Evolutionary conservation across 2,888 invertebrate genomes (phyloP).

Genomic region (Eristalis intricaria): DNA sequence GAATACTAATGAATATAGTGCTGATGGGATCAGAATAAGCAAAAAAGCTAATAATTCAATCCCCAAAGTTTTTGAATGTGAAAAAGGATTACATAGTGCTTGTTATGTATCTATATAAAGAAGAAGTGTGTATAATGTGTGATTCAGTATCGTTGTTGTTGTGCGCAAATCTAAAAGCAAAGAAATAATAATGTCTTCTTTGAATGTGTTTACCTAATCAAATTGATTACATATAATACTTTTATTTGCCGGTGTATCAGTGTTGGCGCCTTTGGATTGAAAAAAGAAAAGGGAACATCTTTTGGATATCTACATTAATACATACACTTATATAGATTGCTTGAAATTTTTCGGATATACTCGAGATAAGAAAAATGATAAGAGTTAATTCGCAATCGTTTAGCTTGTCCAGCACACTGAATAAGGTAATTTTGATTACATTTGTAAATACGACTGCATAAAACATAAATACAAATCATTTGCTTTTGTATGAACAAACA

Average conservation of each 20-base stretch:
- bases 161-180: conserved; percentile 24
- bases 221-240: conserved; percentile 50
- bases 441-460: not conserved
- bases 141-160: conserved; percentile 9
- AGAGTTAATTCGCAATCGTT: conserved; percentile 75
- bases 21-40: conserved; percentile 17
- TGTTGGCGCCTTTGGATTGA: conserved; percentile 23
- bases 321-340: not conserved
- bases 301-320: conserved; percentile 19
- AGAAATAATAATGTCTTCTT: conserved; percentile 16
- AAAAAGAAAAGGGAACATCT: not conserved
- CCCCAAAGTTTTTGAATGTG: conserved; percentile 44
- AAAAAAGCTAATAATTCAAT: conserved; percentile 47
- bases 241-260: conserved; percentile 32
- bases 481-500: not conserved
- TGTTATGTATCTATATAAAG: conserved; percentile 21
- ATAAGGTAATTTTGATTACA: conserved; percentile 73
- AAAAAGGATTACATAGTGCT: conserved; percentile 21
- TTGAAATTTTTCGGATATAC: conserved; percentile 43
- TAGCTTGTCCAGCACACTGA: conserved; percentile 74
- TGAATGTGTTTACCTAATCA: conserved; percentile 60
- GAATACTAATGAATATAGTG: conserved; percentile 55
- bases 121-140: not conserved
- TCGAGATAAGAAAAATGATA: conserved; percentile 72
- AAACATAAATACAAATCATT: not conserved